These are phyloP conservation scores for Sibirionetta formosa DNA, from an alignment of 2,797 vertebrate species.

Conservation along the genomic window DNA sequence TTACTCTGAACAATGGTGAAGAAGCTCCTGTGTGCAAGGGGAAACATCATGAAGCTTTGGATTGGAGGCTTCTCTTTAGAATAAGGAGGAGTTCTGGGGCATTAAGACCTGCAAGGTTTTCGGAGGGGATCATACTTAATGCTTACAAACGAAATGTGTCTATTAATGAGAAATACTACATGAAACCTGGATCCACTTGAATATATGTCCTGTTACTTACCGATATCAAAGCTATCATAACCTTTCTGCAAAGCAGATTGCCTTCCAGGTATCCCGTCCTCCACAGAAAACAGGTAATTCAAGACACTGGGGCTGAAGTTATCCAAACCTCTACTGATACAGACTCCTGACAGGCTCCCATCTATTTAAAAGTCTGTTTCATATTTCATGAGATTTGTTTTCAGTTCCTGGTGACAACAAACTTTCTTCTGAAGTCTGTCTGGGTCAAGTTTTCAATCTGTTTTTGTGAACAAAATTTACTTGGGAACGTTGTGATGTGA, in stretches of 20 bases:
- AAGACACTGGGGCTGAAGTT: neutral
- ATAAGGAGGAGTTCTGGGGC: neutral
- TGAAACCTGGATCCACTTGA: neutral
- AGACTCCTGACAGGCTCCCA: neutral
- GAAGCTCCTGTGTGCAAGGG: neutral
- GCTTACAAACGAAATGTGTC: neutral
- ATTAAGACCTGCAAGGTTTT: neutral
- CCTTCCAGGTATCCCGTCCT: neutral
- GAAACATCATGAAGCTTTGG: neutral
- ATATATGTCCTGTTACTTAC: neutral
- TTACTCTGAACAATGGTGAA: constrained; percentile 1
- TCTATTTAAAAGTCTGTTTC: constrained; percentile 37
- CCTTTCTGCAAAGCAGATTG: neutral
- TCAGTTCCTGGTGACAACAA: constrained; percentile 43
- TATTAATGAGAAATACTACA: neutral
- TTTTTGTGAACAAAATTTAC: constrained; percentile 45
- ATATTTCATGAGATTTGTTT: constrained; percentile 42
- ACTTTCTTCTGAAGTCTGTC: constrained; percentile 55
- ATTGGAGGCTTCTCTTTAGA: neutral
- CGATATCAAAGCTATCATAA: neutral
- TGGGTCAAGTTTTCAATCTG: constrained; percentile 67
- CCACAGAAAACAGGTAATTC: neutral
- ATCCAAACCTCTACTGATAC: neutral
- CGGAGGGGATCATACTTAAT: neutral
- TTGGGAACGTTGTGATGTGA: constrained; percentile 29